Conservation (phyloP, 2,113 vertebrate genomes). For the Cavia aperea region DNA sequence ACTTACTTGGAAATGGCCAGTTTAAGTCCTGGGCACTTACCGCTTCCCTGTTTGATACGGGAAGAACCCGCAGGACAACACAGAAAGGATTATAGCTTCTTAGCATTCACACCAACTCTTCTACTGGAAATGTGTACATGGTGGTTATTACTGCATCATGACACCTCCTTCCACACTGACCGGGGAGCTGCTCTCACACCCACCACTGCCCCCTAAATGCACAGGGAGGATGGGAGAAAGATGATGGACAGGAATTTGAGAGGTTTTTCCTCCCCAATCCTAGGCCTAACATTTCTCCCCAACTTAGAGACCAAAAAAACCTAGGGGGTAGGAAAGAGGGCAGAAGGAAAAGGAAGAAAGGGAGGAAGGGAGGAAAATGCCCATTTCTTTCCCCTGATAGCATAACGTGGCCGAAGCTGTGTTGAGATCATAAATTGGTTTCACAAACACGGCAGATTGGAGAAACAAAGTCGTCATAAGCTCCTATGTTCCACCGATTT, state of each 20-base stretch:
- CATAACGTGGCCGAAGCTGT: background rate
- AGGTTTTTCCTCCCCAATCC: background rate
- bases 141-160: background rate
- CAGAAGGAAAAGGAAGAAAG: background rate
- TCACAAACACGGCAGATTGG: constrained; percentile 40
- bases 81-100: background rate
- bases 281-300: background rate
- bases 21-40: background rate
- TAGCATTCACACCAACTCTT: background rate
- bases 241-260: background rate
- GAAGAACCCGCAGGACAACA: background rate
- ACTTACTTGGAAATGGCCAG: background rate
- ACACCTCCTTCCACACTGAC: background rate
- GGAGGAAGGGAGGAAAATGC: background rate
- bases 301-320: background rate
- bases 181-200: background rate
- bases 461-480: constrained; percentile 47
- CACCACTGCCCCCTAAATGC: background rate
- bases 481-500: constrained; percentile 45
- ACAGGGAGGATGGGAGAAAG: background rate
- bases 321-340: accelerated
- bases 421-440: constrained; percentile 37
- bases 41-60: background rate
- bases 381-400: background rate
- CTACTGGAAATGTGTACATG: background rate